phyloP scores from a whole-genome alignment of 1,140 invertebrate genomes.

The Leptopilina boulardi region DNA sequence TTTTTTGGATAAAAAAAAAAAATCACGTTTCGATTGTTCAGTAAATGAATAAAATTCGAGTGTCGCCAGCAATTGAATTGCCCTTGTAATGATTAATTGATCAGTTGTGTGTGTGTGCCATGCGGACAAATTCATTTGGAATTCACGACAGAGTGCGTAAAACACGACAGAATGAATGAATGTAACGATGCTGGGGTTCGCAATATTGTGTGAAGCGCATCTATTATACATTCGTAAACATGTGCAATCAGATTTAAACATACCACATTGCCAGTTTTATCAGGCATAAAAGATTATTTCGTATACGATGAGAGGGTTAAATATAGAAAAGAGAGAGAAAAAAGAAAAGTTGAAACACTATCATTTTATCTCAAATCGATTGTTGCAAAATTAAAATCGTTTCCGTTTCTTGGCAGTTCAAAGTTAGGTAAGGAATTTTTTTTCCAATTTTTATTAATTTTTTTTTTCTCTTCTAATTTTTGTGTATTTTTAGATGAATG shows the following conservation, averaged over 20 bases:
- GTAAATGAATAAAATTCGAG: constrained; percentile 17
- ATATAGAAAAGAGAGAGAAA: not conserved
- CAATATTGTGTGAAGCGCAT: constrained; percentile 26
- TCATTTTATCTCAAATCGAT: not conserved
- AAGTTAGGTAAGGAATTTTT: too few relatives aligned
- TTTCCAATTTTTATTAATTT: too few relatives aligned
- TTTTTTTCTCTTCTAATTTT: too few relatives aligned
- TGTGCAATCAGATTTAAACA: constrained; percentile 22
- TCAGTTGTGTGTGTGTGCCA: constrained; percentile 10
- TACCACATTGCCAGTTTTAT: constrained; percentile 16
- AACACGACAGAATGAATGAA: constrained; percentile 31
- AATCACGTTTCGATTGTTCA: not conserved
- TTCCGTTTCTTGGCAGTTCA: too few relatives aligned
- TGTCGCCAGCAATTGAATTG: constrained; percentile 29
- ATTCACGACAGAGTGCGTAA: constrained; percentile 29
- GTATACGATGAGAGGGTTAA: not conserved
- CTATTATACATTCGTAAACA: constrained; percentile 33
- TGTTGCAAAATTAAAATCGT: not conserved
- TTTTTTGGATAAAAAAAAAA: too few relatives aligned
- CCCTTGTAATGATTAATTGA: constrained; percentile 26
- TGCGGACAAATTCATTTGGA: constrained; percentile 24
- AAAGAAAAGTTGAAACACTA: not conserved
- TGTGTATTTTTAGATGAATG: too few relatives aligned
- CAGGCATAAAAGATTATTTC: constrained; percentile 1
- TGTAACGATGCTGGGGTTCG: not conserved